Base-by-base conservation (phyloP, 1,140 invertebrate species). In the Trissolcus basalis region DNA sequence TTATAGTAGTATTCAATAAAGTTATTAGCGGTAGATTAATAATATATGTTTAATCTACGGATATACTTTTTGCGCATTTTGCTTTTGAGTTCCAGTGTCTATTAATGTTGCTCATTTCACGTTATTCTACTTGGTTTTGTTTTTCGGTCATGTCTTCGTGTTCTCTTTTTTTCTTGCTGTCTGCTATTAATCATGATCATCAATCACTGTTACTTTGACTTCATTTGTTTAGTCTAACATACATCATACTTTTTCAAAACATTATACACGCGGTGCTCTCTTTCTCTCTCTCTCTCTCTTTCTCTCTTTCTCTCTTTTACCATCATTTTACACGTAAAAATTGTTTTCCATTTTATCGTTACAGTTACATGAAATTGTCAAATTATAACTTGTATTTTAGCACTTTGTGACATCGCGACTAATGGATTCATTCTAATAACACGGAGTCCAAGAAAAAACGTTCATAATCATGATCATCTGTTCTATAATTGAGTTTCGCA, bases 21-120 rank as follows among this genome's bases (percentile, higher is more conserved):
- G 56, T 84, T 81, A 84, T 85, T 84, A 85, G 70, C 78, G 76
- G 81, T 83, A 84, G 68, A 82, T 72, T 82, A 82, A 68, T 81
- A 82, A 75, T 83, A 82, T 69, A 73, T 67, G 45, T 77, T 78
- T 71, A 75, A 56, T 69, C 67, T 79, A 77, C 55, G 63, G 63
- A 61, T 79, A 71, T 74, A 74, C 63, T 72, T 71, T 27, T 77
- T 54, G 64, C 77, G 56, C 49, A 69, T n/a, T 77, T 63, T 53
- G 48, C 45, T 43, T 76, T 81, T 81, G 71, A 80, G 78, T 84
- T 83, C 82, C 80, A 82, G 84, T 81, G 84, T 85, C 80, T 85
- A 81, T 80, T 78, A 73, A 72, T 83, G 80, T 61, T 83, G 79
- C 76, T 69, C 49, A 44, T 44, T 27, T 27, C 19, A 27, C 19